A percentile compares a stretch with the other conserved stretches of the same genome.
These are phyloP conservation scores for Poecilia gillii DNA, from an alignment of 2,797 vertebrate species.

Conservation along the genomic window DNA sequence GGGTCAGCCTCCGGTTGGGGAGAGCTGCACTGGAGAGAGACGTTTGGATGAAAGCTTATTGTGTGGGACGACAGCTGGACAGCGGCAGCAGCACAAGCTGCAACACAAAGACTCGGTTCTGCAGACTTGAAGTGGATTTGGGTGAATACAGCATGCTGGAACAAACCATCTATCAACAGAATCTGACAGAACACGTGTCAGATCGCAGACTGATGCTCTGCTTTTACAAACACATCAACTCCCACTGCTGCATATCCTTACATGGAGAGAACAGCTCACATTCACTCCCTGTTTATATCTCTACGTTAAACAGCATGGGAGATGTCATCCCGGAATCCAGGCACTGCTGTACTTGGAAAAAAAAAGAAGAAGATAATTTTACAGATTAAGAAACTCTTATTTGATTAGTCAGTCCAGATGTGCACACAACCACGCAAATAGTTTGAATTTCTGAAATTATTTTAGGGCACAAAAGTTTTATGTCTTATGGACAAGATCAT, in stretches of 20 bases:
- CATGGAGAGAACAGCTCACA: slow-evolving; percentile 58
- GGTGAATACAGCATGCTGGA: slow-evolving; percentile 24
- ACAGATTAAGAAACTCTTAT: neutral
- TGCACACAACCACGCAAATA: neutral
- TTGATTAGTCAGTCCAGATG: neutral
- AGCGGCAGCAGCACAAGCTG: neutral
- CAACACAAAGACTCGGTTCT: neutral
- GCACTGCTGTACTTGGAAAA: neutral
- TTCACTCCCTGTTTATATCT: slow-evolving; percentile 50
- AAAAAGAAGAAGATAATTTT: neutral
- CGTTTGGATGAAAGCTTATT: slow-evolving; percentile 3
- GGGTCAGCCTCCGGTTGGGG: slow-evolving; percentile 8
- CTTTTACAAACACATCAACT: slow-evolving; percentile 14
- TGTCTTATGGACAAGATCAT: neutral
- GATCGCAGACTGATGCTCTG: slow-evolving; percentile 26
- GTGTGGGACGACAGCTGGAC: slow-evolving; percentile 16
- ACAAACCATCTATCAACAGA: slow-evolving; percentile 26
- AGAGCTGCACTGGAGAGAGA: neutral
- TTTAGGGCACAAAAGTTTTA: neutral
- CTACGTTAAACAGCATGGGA: slow-evolving; percentile 16
- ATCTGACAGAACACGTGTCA: slow-evolving; percentile 21
- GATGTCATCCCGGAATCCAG: slow-evolving; percentile 47
- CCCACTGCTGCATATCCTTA: slow-evolving; percentile 56
- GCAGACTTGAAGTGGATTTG: slow-evolving; percentile 9
- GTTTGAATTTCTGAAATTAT: neutral